These are phyloP conservation scores for Baryphthengus martii DNA, from an alignment of 2,113 vertebrate species.

Conservation along the genomic window DNA sequence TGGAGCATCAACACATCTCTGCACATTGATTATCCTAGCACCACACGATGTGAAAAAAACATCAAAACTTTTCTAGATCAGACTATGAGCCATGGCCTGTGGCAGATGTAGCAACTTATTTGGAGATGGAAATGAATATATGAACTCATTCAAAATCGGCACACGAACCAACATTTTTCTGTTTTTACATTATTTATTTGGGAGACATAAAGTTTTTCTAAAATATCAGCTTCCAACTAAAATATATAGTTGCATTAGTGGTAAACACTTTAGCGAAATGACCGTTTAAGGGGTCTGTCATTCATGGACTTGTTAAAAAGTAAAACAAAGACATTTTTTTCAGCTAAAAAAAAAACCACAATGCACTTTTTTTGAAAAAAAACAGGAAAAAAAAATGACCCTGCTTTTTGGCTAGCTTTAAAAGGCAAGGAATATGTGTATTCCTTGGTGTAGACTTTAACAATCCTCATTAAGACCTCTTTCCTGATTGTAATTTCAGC, in stretches of 20 bases:
- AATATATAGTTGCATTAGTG: background rate
- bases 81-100: background rate
- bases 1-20: fast-evolving
- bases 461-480: background rate
- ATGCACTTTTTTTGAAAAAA: background rate
- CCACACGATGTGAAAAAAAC: fast-evolving
- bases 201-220: background rate
- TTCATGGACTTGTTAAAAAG: background rate
- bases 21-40: background rate
- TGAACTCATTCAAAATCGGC: background rate
- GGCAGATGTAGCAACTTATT: background rate
- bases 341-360: background rate
- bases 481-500: background rate
- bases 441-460: background rate
- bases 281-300: background rate
- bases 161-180: background rate
- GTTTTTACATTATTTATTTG: background rate
- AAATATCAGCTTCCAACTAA: background rate
- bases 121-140: background rate
- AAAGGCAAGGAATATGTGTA: background rate
- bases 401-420: background rate
- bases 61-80: background rate
- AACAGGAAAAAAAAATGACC: background rate
- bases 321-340: background rate
- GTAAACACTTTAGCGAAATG: background rate